Base-by-base conservation (phyloP, 2,888 invertebrate species). In the Exocentrus adspersus region DNA sequence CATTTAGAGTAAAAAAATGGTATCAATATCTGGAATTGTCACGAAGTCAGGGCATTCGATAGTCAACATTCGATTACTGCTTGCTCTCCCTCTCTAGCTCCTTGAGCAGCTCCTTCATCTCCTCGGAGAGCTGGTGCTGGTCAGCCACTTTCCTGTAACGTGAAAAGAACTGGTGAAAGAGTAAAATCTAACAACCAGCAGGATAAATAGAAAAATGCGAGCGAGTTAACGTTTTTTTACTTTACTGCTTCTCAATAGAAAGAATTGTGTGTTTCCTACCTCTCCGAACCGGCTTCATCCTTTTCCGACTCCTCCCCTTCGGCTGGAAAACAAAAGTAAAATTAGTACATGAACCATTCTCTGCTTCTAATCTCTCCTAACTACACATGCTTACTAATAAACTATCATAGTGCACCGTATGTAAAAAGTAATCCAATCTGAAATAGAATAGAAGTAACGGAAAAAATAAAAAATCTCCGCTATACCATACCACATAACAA, bases 101-200 rank as follows among this genome's bases (percentile, higher is more conserved):
- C 71, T 79, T 77, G 2, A 83, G 77, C 10, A 83, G 76, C 57
- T 79, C 77, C 64, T 78, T 81, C 83, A 83, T 83, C 75, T 83
- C 83, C 51, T 81, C 80, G 4, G 83, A 83, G 2, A 83, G 76
- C 65, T 81, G 79, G 52, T 83, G 83, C 66, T 82, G 83, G 62
- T 83, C 81, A 4, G 77, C 48, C 17, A 77, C 72, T 68, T 70
- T 71, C 67, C 81, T 82, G 71, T 61, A 80, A 78, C 56, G 62
- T n/a, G n/a, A n/a, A n/a, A n/a, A n/a, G n/a, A n/a, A n/a, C n/a
- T n/a, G n/a, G n/a, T n/a, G n/a, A n/a, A n/a, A n/a, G n/a, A n/a
- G n/a, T n/a, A n/a, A n/a, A n/a, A n/a, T n/a, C n/a, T n/a, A n/a
- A n/a, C n/a, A n/a, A n/a, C n/a, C n/a, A n/a, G n/a, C n/a, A n/a